These are phyloP conservation scores for Rallus crepitans DNA, from an alignment of 2,797 vertebrate species.

Conservation along the genomic window DNA sequence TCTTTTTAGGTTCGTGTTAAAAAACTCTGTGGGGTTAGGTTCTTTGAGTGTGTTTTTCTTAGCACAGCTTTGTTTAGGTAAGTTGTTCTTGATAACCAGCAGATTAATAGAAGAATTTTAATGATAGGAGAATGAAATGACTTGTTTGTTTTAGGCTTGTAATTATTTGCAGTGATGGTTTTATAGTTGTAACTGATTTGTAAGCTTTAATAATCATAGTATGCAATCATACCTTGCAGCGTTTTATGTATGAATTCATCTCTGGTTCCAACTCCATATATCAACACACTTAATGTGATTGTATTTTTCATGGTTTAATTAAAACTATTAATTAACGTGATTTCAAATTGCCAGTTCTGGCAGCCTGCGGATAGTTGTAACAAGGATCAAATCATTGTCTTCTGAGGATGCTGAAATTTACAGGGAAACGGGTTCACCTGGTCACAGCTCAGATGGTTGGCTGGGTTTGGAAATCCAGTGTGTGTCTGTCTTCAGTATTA, in stretches of 20 bases:
- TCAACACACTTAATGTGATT: neutral
- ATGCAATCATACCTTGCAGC: neutral
- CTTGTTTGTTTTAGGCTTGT: conserved; percentile 13
- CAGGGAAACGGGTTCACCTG: neutral
- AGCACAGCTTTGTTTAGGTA: neutral
- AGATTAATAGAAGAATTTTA: neutral
- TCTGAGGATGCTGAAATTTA: neutral
- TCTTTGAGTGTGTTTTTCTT: neutral
- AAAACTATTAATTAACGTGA: conserved; percentile 23
- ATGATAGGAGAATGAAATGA: neutral
- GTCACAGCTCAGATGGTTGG: neutral
- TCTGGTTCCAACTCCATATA: neutral
- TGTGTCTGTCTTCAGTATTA: neutral
- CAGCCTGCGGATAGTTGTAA: neutral
- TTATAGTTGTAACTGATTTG: conserved; percentile 29
- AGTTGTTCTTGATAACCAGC: neutral
- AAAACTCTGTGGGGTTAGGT: neutral
- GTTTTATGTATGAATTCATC: neutral
- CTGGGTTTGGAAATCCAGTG: neutral
- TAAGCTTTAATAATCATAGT: conserved; percentile 9
- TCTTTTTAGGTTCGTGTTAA: neutral
- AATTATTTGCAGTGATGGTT: neutral
- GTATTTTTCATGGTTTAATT: conserved; percentile 32
- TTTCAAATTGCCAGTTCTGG: neutral
- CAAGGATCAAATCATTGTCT: neutral